Evolutionary conservation across 2,113 vertebrate genomes (phyloP), one percentile per base, ranked within the genome.

Genomic region (Osmerus eperlanus): DNA sequence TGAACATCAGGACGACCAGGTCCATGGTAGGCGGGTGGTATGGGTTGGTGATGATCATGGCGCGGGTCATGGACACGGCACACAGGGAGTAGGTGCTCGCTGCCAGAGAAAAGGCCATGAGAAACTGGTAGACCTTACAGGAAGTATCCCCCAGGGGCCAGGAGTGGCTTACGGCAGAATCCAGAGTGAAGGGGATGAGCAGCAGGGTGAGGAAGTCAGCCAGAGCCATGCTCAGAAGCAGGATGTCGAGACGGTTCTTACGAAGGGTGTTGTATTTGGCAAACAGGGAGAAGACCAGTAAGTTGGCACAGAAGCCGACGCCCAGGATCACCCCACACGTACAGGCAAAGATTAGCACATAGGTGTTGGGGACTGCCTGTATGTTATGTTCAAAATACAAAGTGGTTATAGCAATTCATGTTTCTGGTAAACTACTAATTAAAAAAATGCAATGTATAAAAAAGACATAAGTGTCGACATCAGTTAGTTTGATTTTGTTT

Each of bases 41-140:
- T 0, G 87, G 84, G 80, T 91, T 91, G 72, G 87, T 86, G 77
- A 88, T 84, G 69, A 86, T 87, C 89, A 88, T 91, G 51, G 73
- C 87, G 0, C 90, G 86, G 12, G 91, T 85, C 76, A 91, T 69
- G 13, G 91, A 93, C 71, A 94, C 89, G 0, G 91, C 89, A 41
- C 90, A 93, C n/a, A 94, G 81, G 0, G 91, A 93, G 73, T 92
- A 94, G 41, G 89, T 91, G 85, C 92, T 93, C 64, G 88, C 92
- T 0, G 89, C 90, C 76, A 92, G 77, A 59, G 90, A 88, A 72
- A 92, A 93, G 28, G 89, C 89, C 60, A 92, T 71, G 66, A 91
- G 73, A 80, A 94, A 91, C 86, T 93, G 91, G 79, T 93, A 93
- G 73, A 92, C 70, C 77, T 92, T 92, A 81, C 92, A 94, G 80